A percentile compares a stretch with the other conserved stretches of the same genome.
phyloP scores from a whole-genome alignment of 2,888 invertebrate genomes.

The Andrena marginata region DNA sequence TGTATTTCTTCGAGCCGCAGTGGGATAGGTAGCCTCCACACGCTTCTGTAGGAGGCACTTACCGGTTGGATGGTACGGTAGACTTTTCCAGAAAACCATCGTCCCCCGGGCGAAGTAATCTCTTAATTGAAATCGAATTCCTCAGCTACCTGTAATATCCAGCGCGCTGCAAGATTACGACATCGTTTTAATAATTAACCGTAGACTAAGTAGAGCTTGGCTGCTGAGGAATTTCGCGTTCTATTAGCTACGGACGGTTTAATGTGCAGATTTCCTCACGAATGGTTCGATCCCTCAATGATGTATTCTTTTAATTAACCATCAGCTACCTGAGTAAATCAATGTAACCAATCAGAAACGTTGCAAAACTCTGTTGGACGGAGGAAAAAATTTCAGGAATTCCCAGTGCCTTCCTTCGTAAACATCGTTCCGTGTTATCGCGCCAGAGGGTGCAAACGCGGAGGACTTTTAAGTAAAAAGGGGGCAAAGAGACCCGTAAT shows the following conservation, averaged over 20 bases:
- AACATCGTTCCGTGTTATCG: conserved; percentile 7
- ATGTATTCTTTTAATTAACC: conserved; percentile 1
- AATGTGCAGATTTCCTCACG: not conserved
- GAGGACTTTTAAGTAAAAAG: not conserved
- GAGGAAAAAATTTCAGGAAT: not conserved
- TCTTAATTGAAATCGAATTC: conserved; percentile 35
- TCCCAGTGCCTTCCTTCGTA: not conserved
- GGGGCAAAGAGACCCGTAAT: not conserved
- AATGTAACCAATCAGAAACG: not conserved
- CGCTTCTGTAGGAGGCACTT: conserved; percentile 2
- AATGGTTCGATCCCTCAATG: not conserved
- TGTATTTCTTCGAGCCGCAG: not conserved
- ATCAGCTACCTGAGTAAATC: not conserved
- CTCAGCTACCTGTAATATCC: not conserved
- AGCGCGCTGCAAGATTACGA: not conserved
- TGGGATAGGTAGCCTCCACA: conserved; percentile 10
- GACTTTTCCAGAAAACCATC: not conserved
- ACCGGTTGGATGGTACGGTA: not conserved
- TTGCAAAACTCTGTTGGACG: conserved; percentile 8
- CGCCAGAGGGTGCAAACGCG: not conserved
- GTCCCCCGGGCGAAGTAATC: not conserved
- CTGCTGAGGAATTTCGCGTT: not conserved
- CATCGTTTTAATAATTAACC: conserved; percentile 12
- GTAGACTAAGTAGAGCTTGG: not conserved
- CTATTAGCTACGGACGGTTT: not conserved